Evolutionary conservation across 2,888 invertebrate species (phyloP), one percentile per base, ranked within the genome.

Genomic region (Urechis unicinctus): DNA sequence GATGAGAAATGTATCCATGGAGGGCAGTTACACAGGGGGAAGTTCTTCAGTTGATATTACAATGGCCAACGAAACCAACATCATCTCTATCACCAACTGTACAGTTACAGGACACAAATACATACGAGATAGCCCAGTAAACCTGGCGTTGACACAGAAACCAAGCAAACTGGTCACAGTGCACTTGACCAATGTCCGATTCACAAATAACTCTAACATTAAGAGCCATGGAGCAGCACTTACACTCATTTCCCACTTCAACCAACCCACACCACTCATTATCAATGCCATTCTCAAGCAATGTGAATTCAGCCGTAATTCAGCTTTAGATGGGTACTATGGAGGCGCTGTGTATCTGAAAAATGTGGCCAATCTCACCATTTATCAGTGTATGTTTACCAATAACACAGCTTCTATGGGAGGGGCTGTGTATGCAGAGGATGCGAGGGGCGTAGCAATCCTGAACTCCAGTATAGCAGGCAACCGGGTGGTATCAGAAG

Each of bases 81-180:
- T 6, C 3, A 6, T 46, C 17, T 21, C 31, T 9, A 6, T 53
- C 6, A 47, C 45, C 0, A 24, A 47, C 30, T 13, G 21, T 2
- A 30, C 5, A 9, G 36, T 53, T 17, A 42, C 13, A 9, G 36
- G 21, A 24, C 53, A 53, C 47, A 3, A 9, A n/a, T n/a, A 21
- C 21, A n/a, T n/a, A n/a, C 24, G 24, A 24, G n/a, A 29, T 31
- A 53, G 53, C 36, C 29, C 53, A 28, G 13, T 53, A 6, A 24
- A 17, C 21, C 28, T 53, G 2, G 28, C 30, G 17, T n/a, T 17
- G n/a, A 25, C 21, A 28, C 5, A 53, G 6, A 21, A 29, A 17
- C 9, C 36, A 17, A 36, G 9, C 17, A 17, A 36, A 4, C 5
- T 47, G 13, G 6, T 47, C 13, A 17, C 28, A 29, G 6, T 53